Conservation (phyloP, 2,888 invertebrate species). For the Mimas tiliae region DNA sequence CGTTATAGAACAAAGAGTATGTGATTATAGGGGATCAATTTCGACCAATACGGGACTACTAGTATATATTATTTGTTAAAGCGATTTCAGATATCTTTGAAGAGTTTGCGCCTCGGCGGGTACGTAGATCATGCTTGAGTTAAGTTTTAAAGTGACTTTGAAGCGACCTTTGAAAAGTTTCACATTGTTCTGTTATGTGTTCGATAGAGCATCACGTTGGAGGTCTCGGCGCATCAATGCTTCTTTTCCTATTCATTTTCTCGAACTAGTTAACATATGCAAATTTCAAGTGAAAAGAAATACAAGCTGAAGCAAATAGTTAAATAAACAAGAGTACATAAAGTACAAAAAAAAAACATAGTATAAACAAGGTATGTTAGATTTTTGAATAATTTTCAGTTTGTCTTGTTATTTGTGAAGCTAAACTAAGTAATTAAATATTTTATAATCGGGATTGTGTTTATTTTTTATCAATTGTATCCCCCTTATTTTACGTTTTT, state of each 20-base stretch:
- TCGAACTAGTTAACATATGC: constrained; percentile 44
- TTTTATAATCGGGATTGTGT: background rate
- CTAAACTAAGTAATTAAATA: background rate
- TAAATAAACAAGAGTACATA: no score
- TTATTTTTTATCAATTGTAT: no score
- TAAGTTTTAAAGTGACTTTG: background rate
- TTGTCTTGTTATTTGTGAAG: background rate
- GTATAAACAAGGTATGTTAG: no score
- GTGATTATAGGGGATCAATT: no score
- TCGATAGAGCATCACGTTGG: constrained; percentile 7
- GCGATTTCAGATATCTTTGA: background rate
- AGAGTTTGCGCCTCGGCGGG: background rate
- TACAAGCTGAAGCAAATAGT: background rate
- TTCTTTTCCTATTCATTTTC: constrained; percentile 28
- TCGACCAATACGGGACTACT: no score
- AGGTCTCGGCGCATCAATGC: background rate
- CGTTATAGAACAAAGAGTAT: no score
- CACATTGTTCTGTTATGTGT: background rate
- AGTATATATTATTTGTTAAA: no score
- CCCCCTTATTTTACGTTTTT: no score
- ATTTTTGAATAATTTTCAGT: background rate
- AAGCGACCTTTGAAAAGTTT: background rate
- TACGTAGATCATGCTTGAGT: constrained; percentile 1
- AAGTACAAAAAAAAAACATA: no score
- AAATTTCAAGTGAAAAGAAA: constrained; percentile 34